These are phyloP conservation scores for Pandemis cinnamomeana DNA, from an alignment of 2,888 invertebrate species.

Conservation along the genomic window DNA sequence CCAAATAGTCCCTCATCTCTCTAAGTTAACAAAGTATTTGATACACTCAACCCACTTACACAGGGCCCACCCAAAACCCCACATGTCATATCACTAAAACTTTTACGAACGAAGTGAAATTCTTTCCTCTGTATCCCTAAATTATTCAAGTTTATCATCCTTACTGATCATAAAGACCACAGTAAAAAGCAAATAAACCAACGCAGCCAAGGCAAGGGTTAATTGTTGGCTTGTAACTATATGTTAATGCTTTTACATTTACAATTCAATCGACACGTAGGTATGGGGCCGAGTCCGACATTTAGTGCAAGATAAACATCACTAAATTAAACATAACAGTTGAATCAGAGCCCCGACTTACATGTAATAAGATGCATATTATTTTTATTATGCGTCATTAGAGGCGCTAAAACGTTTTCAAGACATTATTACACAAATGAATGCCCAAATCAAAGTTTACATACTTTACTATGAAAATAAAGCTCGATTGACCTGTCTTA, in stretches of 20 bases:
- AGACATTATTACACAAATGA: not conserved
- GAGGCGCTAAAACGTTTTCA: not conserved
- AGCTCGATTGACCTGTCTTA: no score
- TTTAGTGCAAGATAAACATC: conserved; percentile 47
- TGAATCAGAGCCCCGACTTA: conserved; percentile 18
- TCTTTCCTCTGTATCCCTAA: not conserved
- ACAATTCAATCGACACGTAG: conserved; percentile 42
- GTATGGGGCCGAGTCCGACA: conserved; percentile 30
- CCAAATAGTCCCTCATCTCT: no score
- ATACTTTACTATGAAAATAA: no score
- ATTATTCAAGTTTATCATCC: not conserved
- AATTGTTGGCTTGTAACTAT: conserved; percentile 12
- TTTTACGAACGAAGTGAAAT: not conserved
- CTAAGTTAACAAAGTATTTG: not conserved
- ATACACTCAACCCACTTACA: not conserved
- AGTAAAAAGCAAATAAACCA: conserved; percentile 1
- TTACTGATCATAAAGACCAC: not conserved
- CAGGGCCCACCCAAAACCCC: not conserved
- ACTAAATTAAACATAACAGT: conserved; percentile 47
- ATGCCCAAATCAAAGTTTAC: not conserved
- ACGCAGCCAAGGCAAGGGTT: not conserved
- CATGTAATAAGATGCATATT: no score
- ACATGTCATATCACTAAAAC: not conserved
- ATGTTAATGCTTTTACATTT: conserved; percentile 45
- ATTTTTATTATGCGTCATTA: not conserved